Evolutionary conservation across 2,113 vertebrate genomes (phyloP).

Genomic region (Pelecanoides urinatrix): DNA sequence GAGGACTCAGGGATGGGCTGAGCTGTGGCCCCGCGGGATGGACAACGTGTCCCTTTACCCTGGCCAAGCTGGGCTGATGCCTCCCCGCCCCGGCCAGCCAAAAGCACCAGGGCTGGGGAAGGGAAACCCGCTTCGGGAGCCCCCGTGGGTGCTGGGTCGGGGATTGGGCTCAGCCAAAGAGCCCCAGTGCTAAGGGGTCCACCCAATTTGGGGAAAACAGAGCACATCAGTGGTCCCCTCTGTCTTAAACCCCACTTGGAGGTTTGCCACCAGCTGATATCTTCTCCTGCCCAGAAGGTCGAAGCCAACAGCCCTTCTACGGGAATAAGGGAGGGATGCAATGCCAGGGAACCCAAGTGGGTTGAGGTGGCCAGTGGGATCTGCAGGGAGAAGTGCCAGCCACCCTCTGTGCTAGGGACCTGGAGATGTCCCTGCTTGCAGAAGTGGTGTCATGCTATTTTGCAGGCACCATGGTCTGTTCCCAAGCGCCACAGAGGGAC

Average conservation of each 20-base stretch:
- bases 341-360: background rate
- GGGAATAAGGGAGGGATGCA: background rate
- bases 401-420: background rate
- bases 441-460: background rate
- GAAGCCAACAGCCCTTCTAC: background rate
- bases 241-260: accelerated
- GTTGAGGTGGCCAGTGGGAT: background rate
- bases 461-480: background rate
- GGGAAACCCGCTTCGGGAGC: background rate
- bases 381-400: background rate
- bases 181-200: background rate
- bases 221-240: accelerated
- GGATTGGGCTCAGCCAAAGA: background rate
- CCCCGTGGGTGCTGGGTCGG: accelerated
- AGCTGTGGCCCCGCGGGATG: accelerated
- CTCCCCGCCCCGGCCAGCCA: accelerated
- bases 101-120: background rate
- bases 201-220: background rate
- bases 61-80: accelerated
- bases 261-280: background rate
- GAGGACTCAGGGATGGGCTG: background rate
- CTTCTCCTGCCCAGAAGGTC: background rate
- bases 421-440: background rate
- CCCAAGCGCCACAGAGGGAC: accelerated
- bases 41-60: accelerated